A percentile compares a stretch with the other conserved stretches of the same genome.
These are phyloP conservation scores for Drosophila sucinea DNA, from an alignment of 1,140 invertebrate species.

Conservation along the genomic window DNA sequence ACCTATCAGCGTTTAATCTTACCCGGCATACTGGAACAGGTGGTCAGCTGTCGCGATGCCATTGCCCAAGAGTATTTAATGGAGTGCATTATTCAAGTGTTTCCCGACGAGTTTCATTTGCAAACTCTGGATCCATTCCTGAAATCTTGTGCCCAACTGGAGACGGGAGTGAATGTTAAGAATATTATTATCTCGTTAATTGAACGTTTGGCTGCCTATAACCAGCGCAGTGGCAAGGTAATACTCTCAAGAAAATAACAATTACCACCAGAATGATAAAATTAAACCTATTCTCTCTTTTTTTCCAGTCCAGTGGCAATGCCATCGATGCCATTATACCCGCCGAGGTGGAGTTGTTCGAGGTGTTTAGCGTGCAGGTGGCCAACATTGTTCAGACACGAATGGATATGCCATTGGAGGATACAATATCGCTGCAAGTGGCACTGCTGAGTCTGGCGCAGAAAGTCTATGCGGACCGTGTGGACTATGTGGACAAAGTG, in stretches of 20 bases:
- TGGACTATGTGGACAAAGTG: conserved; percentile 98
- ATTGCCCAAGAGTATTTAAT: conserved; percentile 99
- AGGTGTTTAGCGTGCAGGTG: conserved; percentile 99
- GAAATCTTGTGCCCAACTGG: conserved; percentile 98
- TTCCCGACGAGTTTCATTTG: conserved; percentile 99
- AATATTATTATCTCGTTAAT: conserved; percentile 99
- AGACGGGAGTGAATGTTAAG: conserved; percentile 98
- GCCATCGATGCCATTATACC: conserved; percentile 90
- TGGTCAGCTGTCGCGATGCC: conserved; percentile 98
- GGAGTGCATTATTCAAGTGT: conserved; percentile 99
- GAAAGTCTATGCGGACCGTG: conserved; percentile 97
- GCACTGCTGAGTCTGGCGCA: conserved; percentile 97
- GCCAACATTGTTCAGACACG: conserved; percentile 97
- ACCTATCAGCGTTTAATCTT: conserved; percentile 95
- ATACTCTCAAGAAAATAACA: neutral
- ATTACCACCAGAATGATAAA: too few relatives aligned
- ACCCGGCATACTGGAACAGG: conserved; percentile 97
- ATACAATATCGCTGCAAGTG: conserved; percentile 97
- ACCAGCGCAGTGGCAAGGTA: conserved; percentile 88
- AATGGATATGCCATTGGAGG: conserved; percentile 97
- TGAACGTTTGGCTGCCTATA: conserved; percentile 93
- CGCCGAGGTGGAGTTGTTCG: conserved; percentile 96
- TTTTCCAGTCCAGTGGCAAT: conserved; percentile 85
- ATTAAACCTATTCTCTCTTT: neutral
- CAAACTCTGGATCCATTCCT: conserved; percentile 97